These are phyloP conservation scores for Aspidiotus rigidus DNA, from an alignment of 2,888 invertebrate species.

Conservation along the genomic window DNA sequence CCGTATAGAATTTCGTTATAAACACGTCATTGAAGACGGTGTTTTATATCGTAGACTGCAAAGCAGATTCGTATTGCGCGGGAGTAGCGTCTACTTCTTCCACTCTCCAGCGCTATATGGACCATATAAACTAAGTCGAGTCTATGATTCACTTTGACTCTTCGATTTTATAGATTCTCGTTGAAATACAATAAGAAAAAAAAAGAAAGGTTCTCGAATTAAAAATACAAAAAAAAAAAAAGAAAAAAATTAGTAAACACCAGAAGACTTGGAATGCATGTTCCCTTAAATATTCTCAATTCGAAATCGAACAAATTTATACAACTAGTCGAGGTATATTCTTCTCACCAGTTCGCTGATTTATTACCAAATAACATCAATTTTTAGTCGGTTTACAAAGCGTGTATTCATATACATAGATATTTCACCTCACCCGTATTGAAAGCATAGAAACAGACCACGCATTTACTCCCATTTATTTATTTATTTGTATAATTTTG, in stretches of 20 bases:
- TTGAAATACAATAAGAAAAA: no score
- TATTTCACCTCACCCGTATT: slow-evolving; percentile 25
- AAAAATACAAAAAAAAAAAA: not conserved
- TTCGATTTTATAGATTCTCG: no score
- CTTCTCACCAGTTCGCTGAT: slow-evolving; percentile 14
- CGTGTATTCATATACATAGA: not conserved
- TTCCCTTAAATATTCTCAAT: slow-evolving; percentile 1
- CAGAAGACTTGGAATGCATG: slow-evolving; percentile 4
- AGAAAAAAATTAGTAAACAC: not conserved
- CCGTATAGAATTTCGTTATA: no score
- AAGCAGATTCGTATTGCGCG: no score
- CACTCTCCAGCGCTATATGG: no score
- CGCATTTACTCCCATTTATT: not conserved
- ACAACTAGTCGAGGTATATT: slow-evolving; percentile 2
- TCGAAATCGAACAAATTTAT: slow-evolving; percentile 4
- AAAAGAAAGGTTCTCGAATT: no score
- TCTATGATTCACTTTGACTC: no score
- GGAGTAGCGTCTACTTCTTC: no score
- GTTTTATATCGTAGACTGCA: no score
- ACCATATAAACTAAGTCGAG: no score
- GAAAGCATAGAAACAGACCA: not conserved
- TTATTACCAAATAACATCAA: slow-evolving; percentile 27
- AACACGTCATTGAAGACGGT: no score
- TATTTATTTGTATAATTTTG: not conserved
- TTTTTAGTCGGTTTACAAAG: slow-evolving; percentile 27